These are phyloP conservation scores for Charina bottae DNA, from an alignment of 2,113 vertebrate species.

Conservation along the genomic window DNA sequence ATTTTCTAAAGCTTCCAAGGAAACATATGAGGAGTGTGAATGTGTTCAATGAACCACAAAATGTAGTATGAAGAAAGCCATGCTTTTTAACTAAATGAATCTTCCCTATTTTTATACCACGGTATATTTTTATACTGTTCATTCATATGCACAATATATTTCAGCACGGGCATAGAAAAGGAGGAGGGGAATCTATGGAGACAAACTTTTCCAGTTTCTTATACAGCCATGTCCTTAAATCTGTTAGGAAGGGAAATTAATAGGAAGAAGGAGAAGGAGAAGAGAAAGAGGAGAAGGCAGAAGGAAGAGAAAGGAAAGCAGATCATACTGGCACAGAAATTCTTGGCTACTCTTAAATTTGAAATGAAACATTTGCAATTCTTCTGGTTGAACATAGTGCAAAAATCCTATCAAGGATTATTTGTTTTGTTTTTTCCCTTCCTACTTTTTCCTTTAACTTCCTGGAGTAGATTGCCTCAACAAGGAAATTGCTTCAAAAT, in stretches of 20 bases:
- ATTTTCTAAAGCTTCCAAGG: conserved; percentile 54
- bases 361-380: not conserved
- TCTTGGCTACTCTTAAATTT: not conserved
- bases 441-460: not conserved
- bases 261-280: not conserved
- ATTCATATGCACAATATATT: conserved; percentile 21
- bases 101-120: conserved; percentile 16
- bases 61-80: conserved; percentile 42
- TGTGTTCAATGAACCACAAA: conserved; percentile 47
- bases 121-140: conserved; percentile 31
- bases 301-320: not conserved
- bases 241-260: not conserved
- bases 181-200: not conserved
- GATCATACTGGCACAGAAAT: not conserved
- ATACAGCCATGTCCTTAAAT: not conserved
- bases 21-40: conserved; percentile 52
- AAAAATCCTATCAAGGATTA: not conserved
- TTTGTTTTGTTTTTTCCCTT: not conserved
- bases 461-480: not conserved
- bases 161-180: not conserved
- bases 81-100: conserved; percentile 31
- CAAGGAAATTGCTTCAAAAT: not conserved
- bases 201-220: not conserved
- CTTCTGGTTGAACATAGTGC: not conserved
- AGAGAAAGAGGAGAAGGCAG: not conserved